These are phyloP conservation scores for Mythimna albipuncta DNA, from an alignment of 2,888 invertebrate species.

Conservation along the genomic window DNA sequence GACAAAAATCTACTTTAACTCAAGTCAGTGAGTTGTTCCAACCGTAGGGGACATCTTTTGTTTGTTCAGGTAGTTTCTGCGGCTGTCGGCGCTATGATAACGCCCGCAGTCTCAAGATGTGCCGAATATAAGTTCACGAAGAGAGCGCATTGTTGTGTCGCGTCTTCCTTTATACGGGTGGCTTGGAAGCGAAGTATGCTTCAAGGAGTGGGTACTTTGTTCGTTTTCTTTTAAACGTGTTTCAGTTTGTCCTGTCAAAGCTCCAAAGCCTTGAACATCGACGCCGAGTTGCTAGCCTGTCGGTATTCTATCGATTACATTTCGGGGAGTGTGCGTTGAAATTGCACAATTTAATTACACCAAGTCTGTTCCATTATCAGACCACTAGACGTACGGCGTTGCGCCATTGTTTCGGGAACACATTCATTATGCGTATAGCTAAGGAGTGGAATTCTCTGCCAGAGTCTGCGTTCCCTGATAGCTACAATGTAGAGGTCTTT, in stretches of 20 bases:
- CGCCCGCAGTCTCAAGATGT: conserved; percentile 37
- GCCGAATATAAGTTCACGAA: conserved; percentile 42
- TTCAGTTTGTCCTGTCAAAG: not conserved
- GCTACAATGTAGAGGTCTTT: no score
- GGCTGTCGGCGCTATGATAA: conserved; percentile 43
- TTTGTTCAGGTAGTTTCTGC: conserved; percentile 52
- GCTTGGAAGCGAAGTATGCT: conserved; percentile 8
- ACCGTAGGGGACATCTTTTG: conserved; percentile 48
- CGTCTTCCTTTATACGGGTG: conserved; percentile 35
- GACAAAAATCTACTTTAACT: not conserved
- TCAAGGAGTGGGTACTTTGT: conserved; percentile 7
- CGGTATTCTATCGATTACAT: no score
- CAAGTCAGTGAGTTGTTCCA: conserved; percentile 28
- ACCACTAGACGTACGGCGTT: no score
- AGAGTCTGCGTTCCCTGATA: no score
- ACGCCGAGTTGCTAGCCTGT: no score
- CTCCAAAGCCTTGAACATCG: no score
- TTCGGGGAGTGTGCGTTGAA: no score
- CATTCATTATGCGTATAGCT: no score
- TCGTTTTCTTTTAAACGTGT: conserved; percentile 1
- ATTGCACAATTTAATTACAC: no score
- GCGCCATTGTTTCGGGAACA: no score
- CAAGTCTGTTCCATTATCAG: no score
- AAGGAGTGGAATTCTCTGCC: no score
- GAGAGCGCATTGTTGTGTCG: conserved; percentile 41